Base-by-base conservation (phyloP, 2,113 vertebrate species). In the Dicentrarchus labrax region DNA sequence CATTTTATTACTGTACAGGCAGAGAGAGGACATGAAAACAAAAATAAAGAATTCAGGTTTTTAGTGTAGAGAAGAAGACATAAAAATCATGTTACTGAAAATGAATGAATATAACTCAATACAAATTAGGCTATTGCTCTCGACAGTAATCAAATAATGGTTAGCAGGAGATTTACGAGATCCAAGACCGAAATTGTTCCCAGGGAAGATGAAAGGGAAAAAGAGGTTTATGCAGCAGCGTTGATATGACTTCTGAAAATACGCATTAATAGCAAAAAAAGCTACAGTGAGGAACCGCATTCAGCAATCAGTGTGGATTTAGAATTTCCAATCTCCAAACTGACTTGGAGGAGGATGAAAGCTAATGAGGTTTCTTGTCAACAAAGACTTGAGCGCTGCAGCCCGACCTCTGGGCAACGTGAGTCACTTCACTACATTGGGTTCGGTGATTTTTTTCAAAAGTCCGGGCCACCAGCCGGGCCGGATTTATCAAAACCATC, bases 301-400 rank as follows among this genome's bases (percentile, higher is more conserved):
- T 43, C 56, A 16, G n/a, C 38, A 71, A 68, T 80, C 76, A 86
- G 75, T 21, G 8, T 5, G 30, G 69, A 84, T 87, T 85, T 72
- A 53, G 84, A 83, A 76, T 61, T 39, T 75, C 71, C 72, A 71
- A 86, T 85, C 73, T 78, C 48, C 72, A 72, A 72, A 71, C 67
- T n/a, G 60, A 62, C 76, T 79, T 39, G 22, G 47, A 87, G 64
- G 78, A 85, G 75, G 83, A 85, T 88, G 69, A 76, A 86, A 86
- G 86, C 88, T 85, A 92, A 92, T 90, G 84, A 89, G 87, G 70
- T 88, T 88, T 82, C 78, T 75, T 41, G 73, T 84, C 87, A 89
- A 85, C 82, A 89, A 83, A 75, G 59, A 48, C 57, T 62, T 36
- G 60, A 71, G 74, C 3, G 66, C 86, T 54, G 71, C 77, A 30